Base-by-base conservation (phyloP, 2,888 invertebrate species). In the Eristalis arbustorum region DNA sequence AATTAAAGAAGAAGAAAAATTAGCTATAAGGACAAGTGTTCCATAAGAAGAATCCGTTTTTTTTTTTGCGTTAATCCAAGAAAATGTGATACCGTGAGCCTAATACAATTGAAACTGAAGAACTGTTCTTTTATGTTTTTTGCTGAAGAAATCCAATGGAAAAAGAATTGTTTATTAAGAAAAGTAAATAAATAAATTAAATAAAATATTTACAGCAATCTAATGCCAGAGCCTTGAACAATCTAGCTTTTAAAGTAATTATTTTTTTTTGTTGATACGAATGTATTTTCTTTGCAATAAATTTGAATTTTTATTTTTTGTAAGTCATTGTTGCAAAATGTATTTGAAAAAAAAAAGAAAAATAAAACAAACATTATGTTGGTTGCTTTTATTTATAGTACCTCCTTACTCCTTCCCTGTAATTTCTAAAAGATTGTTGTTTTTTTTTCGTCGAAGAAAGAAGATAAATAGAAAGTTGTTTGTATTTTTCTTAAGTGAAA, bases 371-470 rank as follows among this genome's bases (percentile, higher is more conserved):
- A 77, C 66, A 77, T 79, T 69, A 80, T 77, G 79, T 77, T 81
- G 66, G 28, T 76, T 83, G 75, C 61, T 71, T 75, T 84, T 80
- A 59, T 87, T 88, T 84, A 83, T 90, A 92, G 90, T 93, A 93
- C 93, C 93, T 93, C 93, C 91, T 91, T 91, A 92, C 91, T 93
- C 93, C 93, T 92, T 91, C 92, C 92, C 91, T 91, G 92, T 91
- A 93, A 91, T 91, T 92, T 92, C 93, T 93, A 92, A 91, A 90
- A 91, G 88, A 89, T 89, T 87, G 80, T 83, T 85, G 87, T 89
- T 62, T 77, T 23, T 10, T 59, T 59, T 57, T 59, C 13, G 59
- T 59, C 87, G 83, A 74, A 87, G 87, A 83, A 34, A 87, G 78
- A 87, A 87, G 83, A 87, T 87, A 87, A 87, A 87, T 87, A 87